Percentiles rank a stretch among this genome's conserved stretches.
Conservation (phyloP, 2,113 vertebrate genomes). For the Microtus richardsoni region DNA sequence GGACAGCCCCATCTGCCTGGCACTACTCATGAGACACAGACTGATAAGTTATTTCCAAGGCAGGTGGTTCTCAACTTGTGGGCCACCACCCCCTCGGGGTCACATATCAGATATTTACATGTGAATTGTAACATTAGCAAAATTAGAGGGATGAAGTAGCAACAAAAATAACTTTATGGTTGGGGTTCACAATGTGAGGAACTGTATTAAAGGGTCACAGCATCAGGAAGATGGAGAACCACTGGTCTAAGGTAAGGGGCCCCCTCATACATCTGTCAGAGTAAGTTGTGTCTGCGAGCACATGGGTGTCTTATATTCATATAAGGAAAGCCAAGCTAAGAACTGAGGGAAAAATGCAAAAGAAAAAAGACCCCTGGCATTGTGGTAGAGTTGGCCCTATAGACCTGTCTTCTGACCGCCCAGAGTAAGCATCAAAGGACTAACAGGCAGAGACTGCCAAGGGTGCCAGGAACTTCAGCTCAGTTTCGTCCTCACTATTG, state of each 20-base stretch:
- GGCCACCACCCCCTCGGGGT: background rate
- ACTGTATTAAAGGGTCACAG: background rate
- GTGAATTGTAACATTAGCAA: background rate
- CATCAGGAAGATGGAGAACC: background rate
- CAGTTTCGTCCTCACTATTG: background rate
- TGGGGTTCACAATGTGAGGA: background rate
- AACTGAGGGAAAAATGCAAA: background rate
- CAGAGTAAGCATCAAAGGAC: background rate
- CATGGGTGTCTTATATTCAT: background rate
- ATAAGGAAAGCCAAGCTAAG: background rate
- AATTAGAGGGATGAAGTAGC: background rate
- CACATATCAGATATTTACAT: background rate
- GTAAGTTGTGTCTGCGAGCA: background rate
- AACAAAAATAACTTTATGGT: background rate
- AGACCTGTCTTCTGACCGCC: background rate
- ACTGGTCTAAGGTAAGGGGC: background rate
- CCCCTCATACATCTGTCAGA: background rate
- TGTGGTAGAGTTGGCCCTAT: background rate
- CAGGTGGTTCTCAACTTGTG: background rate
- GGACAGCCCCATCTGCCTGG: background rate
- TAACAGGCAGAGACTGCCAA: background rate
- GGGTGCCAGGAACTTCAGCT: background rate
- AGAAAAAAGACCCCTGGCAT: background rate
- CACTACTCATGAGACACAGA: background rate
- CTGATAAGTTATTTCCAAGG: background rate